phyloP scores from a whole-genome alignment of 2,888 invertebrate genomes.

The Drosophila kambysellisi region DNA sequence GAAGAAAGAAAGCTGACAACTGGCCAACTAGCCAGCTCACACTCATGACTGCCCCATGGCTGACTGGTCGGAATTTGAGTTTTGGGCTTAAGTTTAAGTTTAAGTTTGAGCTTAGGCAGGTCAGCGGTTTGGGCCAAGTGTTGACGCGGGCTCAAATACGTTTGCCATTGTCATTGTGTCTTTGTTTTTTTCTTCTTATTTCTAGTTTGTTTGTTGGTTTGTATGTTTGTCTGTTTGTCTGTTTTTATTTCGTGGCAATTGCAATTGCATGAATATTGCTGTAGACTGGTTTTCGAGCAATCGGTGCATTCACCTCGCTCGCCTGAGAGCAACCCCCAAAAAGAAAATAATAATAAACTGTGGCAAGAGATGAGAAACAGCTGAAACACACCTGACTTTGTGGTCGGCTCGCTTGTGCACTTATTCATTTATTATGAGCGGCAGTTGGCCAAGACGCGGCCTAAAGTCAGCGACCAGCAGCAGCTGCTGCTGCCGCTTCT shows the following conservation, averaged over 20 bases:
- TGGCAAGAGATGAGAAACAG: conserved; percentile 13
- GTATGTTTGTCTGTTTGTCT: background rate
- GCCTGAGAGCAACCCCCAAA: conserved; percentile 62
- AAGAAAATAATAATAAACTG: background rate
- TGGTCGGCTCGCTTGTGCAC: conserved; percentile 42
- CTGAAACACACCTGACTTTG: conserved; percentile 66
- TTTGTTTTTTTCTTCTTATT: background rate
- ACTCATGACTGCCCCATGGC: conserved; percentile 45
- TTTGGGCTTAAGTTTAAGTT: conserved; percentile 28
- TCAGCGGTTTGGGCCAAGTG: conserved; percentile 25
- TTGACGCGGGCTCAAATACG: conserved; percentile 25
- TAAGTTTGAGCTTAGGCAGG: conserved; percentile 34
- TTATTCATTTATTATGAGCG: conserved; percentile 45
- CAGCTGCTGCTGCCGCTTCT: conserved; percentile 34
- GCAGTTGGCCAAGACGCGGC: conserved; percentile 38
- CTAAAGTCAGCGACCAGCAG: conserved; percentile 25
- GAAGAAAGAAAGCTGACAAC: conserved; percentile 22
- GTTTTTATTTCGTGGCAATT: conserved; percentile 29
- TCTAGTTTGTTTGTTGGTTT: background rate
- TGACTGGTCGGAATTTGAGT: conserved; percentile 56
- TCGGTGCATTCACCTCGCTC: conserved; percentile 74
- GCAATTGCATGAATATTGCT: conserved; percentile 60
- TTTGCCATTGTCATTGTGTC: conserved; percentile 67
- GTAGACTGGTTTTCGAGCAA: conserved; percentile 46
- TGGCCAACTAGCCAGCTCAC: conserved; percentile 56